Evolutionary conservation across 2,797 vertebrate species (phyloP).

Genomic region (Rousettus madagascariensis): DNA sequence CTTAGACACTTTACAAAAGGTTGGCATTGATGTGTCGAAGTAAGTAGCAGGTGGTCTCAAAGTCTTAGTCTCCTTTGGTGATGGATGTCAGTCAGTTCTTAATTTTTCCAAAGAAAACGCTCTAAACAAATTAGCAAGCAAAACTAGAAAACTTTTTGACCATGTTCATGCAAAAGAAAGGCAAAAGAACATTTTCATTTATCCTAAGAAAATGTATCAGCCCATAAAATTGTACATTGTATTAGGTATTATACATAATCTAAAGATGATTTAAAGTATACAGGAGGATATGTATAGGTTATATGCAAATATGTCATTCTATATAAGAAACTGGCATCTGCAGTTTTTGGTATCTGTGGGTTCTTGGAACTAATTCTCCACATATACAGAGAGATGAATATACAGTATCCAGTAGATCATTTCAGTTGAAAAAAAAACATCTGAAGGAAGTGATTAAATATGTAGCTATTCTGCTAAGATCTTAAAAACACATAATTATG

Average conservation of each 20-base stretch:
- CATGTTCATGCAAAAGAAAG: constrained; percentile 60
- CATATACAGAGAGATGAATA: background rate
- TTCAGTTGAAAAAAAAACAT: background rate
- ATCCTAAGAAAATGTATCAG: background rate
- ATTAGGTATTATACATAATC: background rate
- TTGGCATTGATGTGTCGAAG: constrained; percentile 67
- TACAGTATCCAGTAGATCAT: background rate
- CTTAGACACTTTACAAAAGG: constrained; percentile 49
- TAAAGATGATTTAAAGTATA: background rate
- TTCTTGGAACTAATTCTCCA: background rate
- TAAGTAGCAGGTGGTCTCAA: constrained; percentile 57
- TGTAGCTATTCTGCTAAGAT: background rate
- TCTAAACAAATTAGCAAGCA: constrained; percentile 60
- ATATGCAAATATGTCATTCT: background rate
- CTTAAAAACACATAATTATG: background rate
- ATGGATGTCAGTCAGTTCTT: constrained; percentile 58
- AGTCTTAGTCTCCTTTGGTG: constrained; percentile 50
- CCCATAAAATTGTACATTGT: background rate
- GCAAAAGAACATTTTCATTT: constrained; percentile 38
- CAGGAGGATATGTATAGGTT: background rate
- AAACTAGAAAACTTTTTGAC: constrained; percentile 56
- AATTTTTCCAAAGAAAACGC: constrained; percentile 60
- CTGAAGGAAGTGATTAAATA: background rate
- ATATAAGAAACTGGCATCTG: background rate
- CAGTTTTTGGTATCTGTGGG: background rate